A percentile compares a stretch with the other conserved stretches of the same genome.
Conservation (phyloP, 2,113 vertebrate species). For the Halcyon malimbica region DNA sequence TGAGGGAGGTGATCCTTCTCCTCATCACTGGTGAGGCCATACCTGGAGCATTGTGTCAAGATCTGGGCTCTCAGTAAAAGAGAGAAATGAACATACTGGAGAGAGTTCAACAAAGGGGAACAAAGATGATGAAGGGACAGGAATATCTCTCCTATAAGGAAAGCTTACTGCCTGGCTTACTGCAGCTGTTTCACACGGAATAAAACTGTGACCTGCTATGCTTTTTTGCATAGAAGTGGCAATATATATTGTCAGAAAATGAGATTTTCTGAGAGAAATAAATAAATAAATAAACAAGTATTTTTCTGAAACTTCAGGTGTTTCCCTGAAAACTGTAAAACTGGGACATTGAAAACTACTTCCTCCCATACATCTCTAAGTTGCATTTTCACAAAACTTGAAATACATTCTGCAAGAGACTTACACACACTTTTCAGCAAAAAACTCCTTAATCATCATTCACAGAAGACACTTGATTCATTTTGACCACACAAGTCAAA, state of each 20-base stretch:
- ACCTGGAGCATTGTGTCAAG: background rate
- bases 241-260: background rate
- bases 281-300: too few species aligned
- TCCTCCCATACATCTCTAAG: background rate
- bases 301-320: background rate
- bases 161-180: background rate
- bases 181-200: background rate
- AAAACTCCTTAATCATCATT: background rate
- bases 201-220: background rate
- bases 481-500: slow-evolving; percentile 4
- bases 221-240: background rate
- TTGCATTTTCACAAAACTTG: background rate
- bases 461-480: background rate
- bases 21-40: background rate
- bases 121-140: background rate
- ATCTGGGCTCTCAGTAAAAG: background rate
- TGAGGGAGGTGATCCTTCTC: background rate
- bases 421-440: background rate
- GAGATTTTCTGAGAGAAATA: background rate
- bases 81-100: background rate
- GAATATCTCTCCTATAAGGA: background rate
- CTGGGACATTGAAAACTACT: background rate
- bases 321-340: background rate
- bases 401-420: background rate
- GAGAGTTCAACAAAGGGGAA: background rate